A percentile compares a stretch with the other conserved stretches of the same genome.
Evolutionary conservation across 2,113 vertebrate species (phyloP).

Genomic region (Bombycilla garrulus): DNA sequence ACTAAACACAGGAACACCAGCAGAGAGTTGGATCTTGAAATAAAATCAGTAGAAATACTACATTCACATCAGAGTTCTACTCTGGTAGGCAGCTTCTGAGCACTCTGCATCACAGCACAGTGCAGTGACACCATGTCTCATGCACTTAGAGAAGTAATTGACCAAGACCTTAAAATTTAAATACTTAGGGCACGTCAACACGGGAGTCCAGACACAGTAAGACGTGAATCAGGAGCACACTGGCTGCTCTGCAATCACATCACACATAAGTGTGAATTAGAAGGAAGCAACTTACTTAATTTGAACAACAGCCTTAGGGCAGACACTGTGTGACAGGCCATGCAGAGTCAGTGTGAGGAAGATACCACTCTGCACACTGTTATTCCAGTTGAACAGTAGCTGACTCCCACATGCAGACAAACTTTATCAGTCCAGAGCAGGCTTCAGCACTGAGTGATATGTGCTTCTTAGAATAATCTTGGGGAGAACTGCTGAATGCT

Average conservation of each 20-base stretch:
- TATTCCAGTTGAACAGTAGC: neutral
- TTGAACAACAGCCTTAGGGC: neutral
- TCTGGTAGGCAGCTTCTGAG: neutral
- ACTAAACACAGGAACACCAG: neutral
- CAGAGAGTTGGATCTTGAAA: neutral
- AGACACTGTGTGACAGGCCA: neutral
- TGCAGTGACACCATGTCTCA: neutral
- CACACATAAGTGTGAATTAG: neutral
- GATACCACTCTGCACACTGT: neutral
- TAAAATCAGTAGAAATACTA: neutral
- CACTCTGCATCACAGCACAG: neutral
- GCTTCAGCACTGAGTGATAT: neutral
- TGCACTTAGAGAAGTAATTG: neutral
- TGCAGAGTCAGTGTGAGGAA: neutral
- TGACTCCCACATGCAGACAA: constrained; percentile 12
- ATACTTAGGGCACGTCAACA: neutral
- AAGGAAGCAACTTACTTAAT: neutral
- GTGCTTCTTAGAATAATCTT: constrained; percentile 3
- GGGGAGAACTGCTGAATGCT: neutral
- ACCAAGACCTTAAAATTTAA: neutral
- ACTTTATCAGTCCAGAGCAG: constrained; percentile 53
- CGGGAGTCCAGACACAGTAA: neutral
- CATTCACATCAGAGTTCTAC: neutral
- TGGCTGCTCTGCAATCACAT: neutral
- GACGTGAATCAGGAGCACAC: neutral